A percentile compares a stretch with the other conserved stretches of the same genome.
Evolutionary conservation across 2,113 vertebrate genomes (phyloP).

Genomic region (Gymnorhina tibicen): DNA sequence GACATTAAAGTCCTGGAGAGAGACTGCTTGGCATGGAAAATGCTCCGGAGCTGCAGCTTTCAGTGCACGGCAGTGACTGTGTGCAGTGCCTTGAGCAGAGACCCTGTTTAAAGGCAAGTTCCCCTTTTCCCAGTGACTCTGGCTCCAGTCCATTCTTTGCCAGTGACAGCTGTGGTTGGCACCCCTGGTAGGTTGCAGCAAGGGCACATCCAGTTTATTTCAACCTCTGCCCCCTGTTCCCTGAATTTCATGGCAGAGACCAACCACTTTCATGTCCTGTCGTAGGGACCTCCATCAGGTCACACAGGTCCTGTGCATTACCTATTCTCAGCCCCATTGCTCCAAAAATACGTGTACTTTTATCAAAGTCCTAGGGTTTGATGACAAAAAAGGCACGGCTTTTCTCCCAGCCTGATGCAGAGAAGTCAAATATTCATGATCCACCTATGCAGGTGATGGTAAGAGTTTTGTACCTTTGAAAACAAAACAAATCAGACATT

Average conservation of each 20-base stretch:
- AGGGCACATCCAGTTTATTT: neutral
- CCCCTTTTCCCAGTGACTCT: neutral
- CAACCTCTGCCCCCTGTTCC: neutral
- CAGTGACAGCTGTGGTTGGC: neutral
- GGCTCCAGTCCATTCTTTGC: neutral
- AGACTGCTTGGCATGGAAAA: neutral
- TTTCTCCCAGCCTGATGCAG: neutral
- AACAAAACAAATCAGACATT: neutral
- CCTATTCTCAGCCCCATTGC: neutral
- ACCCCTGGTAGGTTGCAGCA: neutral
- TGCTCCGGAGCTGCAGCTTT: neutral
- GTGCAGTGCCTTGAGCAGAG: neutral
- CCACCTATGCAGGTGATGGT: neutral
- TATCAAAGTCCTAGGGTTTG: neutral
- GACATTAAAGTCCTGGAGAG: neutral
- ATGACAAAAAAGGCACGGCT: neutral
- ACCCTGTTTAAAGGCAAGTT: neutral
- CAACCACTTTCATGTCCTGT: fast-evolving
- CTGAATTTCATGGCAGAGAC: neutral
- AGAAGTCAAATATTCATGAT: neutral
- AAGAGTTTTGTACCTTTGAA: neutral
- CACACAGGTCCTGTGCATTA: neutral
- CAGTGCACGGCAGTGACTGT: fast-evolving
- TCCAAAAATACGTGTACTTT: neutral
- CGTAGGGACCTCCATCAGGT: neutral